Evolutionary conservation across 92 coral and sea anemone species (phyloP).

Genomic region (Bergia sp.): DNA sequence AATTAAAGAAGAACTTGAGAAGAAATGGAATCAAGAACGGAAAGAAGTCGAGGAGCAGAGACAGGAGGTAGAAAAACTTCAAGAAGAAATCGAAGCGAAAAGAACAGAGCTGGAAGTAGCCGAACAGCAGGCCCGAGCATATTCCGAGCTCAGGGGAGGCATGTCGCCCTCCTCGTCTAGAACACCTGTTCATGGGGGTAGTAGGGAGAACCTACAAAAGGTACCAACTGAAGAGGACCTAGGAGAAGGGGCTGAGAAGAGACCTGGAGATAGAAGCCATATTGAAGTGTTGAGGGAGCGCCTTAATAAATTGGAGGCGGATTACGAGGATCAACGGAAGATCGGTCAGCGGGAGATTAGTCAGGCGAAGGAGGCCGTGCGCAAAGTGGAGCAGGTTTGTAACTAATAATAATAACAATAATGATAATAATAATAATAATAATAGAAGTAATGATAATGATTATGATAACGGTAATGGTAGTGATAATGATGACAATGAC

Average conservation of each 20-base stretch:
- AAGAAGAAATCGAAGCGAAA: constrained; percentile 88
- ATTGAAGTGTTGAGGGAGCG: constrained; percentile 86
- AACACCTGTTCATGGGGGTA: constrained; percentile 31
- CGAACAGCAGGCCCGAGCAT: constrained; percentile 76
- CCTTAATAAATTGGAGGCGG: constrained; percentile 84
- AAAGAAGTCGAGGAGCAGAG: constrained; percentile 83
- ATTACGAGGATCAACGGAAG: constrained; percentile 89
- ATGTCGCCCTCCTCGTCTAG: constrained; percentile 53
- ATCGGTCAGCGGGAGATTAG: constrained; percentile 79
- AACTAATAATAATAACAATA: background rate
- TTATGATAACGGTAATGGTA: no score
- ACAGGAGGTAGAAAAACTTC: constrained; percentile 85
- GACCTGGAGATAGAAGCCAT: constrained; percentile 72
- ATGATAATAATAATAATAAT: no score
- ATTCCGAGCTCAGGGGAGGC: constrained; percentile 54
- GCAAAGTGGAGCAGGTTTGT: constrained; percentile 76
- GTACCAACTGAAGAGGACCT: background rate
- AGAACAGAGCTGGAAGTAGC: constrained; percentile 88
- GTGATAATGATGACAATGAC: no score
- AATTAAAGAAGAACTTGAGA: constrained; percentile 89
- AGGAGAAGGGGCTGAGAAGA: constrained; percentile 49
- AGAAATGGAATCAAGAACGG: constrained; percentile 87
- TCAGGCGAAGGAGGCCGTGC: constrained; percentile 91
- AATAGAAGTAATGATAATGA: no score
- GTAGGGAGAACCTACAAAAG: constrained; percentile 28